Percentiles rank a stretch among this genome's conserved stretches.
Evolutionary conservation across 2,888 invertebrate genomes (phyloP).

Genomic region (Gymnosoma rotundatum): DNA sequence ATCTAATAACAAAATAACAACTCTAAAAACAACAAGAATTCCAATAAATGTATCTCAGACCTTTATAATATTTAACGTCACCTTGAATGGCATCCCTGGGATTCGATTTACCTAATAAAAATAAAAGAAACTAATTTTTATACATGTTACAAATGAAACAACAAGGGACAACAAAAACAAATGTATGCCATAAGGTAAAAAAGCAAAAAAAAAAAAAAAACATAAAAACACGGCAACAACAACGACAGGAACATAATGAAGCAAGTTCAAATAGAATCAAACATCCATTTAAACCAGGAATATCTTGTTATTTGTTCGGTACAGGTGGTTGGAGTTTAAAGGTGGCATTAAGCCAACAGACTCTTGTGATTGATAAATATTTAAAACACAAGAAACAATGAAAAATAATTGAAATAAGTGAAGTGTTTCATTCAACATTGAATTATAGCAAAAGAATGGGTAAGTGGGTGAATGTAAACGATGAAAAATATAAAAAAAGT

Average conservation of each 20-base stretch:
- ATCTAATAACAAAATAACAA: constrained; percentile 28
- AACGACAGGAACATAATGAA: constrained; percentile 11
- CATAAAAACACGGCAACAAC: background rate
- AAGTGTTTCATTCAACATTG: constrained; percentile 77
- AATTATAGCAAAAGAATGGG: constrained; percentile 59
- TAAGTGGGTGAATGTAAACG: background rate
- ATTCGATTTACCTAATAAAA: constrained; percentile 46
- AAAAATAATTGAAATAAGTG: constrained; percentile 83
- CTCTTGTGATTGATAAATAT: constrained; percentile 82
- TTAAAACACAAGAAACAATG: constrained; percentile 81
- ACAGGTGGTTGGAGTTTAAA: constrained; percentile 39
- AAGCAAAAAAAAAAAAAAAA: constrained; percentile 10
- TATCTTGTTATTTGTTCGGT: constrained; percentile 29
- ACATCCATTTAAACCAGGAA: constrained; percentile 41
- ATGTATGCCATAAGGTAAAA: constrained; percentile 60
- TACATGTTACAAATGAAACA: constrained; percentile 59
- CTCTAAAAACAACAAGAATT: constrained; percentile 7
- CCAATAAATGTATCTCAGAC: constrained; percentile 6
- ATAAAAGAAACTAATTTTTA: constrained; percentile 66
- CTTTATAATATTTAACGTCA: background rate
- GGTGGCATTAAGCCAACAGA: constrained; percentile 79
- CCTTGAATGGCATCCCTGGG: background rate
- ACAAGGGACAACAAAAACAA: constrained; percentile 60
- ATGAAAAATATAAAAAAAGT: background rate
- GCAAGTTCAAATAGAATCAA: constrained; percentile 56